phyloP scores from a whole-genome alignment of 64 coral and sea anemone species.

The Pocillopora verrucosa region DNA sequence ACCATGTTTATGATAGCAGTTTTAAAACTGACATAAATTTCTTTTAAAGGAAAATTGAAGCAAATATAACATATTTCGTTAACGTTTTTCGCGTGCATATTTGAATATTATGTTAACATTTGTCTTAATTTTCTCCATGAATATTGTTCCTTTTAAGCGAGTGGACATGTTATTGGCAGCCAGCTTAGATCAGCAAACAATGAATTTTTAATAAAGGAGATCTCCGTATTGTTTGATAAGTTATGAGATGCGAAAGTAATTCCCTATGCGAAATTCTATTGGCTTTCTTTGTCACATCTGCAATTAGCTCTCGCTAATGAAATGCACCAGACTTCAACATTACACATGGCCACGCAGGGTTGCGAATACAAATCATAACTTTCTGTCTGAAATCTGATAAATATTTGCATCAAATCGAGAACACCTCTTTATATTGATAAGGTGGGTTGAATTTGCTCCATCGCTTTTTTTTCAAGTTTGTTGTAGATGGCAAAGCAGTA shows the following conservation, averaged over 20 bases:
- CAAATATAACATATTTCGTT: neutral
- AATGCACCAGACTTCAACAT: slow-evolving; percentile 33
- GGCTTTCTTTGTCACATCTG: slow-evolving; percentile 10
- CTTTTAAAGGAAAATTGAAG: neutral
- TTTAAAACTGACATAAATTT: neutral
- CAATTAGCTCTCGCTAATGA: slow-evolving; percentile 25
- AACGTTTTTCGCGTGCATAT: neutral
- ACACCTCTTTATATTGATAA: neutral
- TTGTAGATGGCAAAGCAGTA: neutral
- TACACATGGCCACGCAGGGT: neutral
- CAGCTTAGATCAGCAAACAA: slow-evolving; percentile 14
- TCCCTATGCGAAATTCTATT: slow-evolving; percentile 1
- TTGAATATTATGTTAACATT: neutral
- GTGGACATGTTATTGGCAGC: neutral
- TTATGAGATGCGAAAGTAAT: slow-evolving; percentile 24
- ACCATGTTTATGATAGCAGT: neutral
- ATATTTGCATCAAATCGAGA: slow-evolving; percentile 20
- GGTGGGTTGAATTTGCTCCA: neutral
- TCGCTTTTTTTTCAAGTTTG: neutral
- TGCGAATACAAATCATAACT: neutral
- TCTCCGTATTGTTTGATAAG: slow-evolving; percentile 23
- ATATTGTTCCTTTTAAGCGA: slow-evolving; percentile 3
- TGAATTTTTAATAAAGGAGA: slow-evolving; percentile 46
- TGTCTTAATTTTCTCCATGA: neutral
- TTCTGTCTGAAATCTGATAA: slow-evolving; percentile 30